Conservation (phyloP, 2,113 vertebrate species). For the Vombatus ursinus region DNA sequence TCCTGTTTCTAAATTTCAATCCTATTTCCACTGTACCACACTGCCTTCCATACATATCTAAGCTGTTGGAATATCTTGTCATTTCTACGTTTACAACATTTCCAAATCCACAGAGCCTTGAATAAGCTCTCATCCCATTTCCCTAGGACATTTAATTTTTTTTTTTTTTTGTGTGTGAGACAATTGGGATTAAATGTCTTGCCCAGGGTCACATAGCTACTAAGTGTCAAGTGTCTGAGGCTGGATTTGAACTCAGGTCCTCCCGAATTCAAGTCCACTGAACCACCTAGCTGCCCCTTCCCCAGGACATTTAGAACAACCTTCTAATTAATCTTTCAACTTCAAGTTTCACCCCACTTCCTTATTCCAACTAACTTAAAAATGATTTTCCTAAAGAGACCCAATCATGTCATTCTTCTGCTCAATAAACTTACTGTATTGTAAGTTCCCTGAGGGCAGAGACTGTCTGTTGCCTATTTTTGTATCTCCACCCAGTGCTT, state of each 20-base stretch:
- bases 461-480: background rate
- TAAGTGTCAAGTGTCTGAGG: too few relatives aligned
- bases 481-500: background rate
- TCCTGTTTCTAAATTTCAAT: background rate
- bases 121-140: background rate
- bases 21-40: background rate
- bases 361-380: background rate
- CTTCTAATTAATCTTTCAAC: background rate
- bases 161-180: too few relatives aligned
- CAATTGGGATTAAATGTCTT: too few relatives aligned
- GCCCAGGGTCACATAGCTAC: too few relatives aligned
- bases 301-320: background rate
- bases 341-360: background rate
- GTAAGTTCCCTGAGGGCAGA: background rate
- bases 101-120: background rate
- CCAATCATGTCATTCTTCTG: background rate
- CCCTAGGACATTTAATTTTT: background rate
- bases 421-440: background rate
- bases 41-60: background rate
- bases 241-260: too few relatives aligned
- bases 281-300: background rate
- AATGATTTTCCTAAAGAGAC: background rate
- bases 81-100: background rate
- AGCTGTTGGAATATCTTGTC: background rate
- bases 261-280: too few relatives aligned